phyloP scores from a whole-genome alignment of 1,140 invertebrate genomes.

The Trachymyrmex cornetzi region DNA sequence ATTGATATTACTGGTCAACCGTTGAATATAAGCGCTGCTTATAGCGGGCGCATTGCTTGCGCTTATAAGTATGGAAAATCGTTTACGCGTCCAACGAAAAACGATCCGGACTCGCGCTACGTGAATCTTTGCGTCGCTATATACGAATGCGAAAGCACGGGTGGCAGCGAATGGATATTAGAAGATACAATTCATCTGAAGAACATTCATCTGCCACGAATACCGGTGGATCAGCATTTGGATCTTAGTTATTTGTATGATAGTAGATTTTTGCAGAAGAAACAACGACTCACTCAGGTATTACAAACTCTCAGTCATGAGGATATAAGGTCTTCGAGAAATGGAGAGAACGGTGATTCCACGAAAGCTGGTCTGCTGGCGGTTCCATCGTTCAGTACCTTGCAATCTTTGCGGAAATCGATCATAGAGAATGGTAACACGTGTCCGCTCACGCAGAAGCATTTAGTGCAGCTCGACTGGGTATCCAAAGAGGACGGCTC shows the following conservation, averaged over 20 bases:
- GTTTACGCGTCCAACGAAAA: constrained; percentile 92
- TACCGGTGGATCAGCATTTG: constrained; percentile 93
- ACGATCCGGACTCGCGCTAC: constrained; percentile 93
- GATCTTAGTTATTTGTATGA: constrained; percentile 95
- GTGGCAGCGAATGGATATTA: constrained; percentile 99
- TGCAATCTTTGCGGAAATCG: constrained; percentile 95
- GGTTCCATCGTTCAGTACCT: constrained; percentile 96
- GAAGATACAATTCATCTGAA: constrained; percentile 98
- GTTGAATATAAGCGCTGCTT: constrained; percentile 97
- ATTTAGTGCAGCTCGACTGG: constrained; percentile 98
- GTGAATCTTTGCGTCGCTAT: constrained; percentile 98
- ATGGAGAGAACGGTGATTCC: constrained; percentile 83
- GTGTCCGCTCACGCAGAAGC: constrained; percentile 94
- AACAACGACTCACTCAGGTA: constrained; percentile 92
- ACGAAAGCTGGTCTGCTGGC: constrained; percentile 90
- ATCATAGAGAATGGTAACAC: constrained; percentile 97
- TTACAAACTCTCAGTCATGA: constrained; percentile 88
- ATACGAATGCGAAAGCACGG: constrained; percentile 99
- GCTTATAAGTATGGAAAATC: constrained; percentile 97
- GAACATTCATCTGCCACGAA: constrained; percentile 94
- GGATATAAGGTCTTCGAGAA: constrained; percentile 85
- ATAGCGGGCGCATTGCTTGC: constrained; percentile 98
- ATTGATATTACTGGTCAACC: constrained; percentile 96
- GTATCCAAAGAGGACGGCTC: constrained; percentile 99
- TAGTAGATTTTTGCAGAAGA: constrained; percentile 92